Percentiles rank a stretch among this genome's conserved stretches.
phyloP scores from a whole-genome alignment of 2,888 invertebrate species.

The Cosmia pyralina region DNA sequence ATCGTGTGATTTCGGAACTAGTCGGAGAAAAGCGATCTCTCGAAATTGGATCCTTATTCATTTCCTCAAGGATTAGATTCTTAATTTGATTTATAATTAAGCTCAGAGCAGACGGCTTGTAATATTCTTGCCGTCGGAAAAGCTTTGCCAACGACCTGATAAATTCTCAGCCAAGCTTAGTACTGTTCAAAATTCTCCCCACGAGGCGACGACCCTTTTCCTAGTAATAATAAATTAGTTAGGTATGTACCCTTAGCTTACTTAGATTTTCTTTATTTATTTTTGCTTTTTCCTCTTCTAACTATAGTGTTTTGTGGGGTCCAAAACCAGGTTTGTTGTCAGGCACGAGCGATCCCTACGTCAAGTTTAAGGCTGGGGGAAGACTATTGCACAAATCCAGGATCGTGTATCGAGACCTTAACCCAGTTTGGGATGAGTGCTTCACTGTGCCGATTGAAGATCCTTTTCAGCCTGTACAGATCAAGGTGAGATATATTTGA shows the following conservation, averaged over 20 bases:
- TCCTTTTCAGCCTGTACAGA: slow-evolving; percentile 95
- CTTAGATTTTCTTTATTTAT: slow-evolving; percentile 70
- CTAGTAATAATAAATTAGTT: slow-evolving; percentile 6
- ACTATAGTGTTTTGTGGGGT: slow-evolving; percentile 81
- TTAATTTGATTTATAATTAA: slow-evolving; percentile 31
- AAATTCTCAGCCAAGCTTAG: slow-evolving; percentile 23
- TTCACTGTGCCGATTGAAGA: slow-evolving; percentile 98
- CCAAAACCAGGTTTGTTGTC: slow-evolving; percentile 89
- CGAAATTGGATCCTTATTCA: slow-evolving; percentile 3
- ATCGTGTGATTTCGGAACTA: not conserved
- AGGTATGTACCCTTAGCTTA: slow-evolving; percentile 63
- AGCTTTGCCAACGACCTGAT: slow-evolving; percentile 16
- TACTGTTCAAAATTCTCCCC: slow-evolving; percentile 12
- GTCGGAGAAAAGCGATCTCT: slow-evolving; percentile 21
- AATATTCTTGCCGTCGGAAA: slow-evolving; percentile 7
- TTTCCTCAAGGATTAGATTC: slow-evolving; percentile 28
- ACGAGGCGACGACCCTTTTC: slow-evolving; percentile 14
- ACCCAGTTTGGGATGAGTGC: slow-evolving; percentile 99
- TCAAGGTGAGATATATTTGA: slow-evolving; percentile 92
- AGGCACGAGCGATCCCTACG: slow-evolving; percentile 99
- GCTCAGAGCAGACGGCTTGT: slow-evolving; percentile 7
- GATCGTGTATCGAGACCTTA: slow-evolving; percentile 97
- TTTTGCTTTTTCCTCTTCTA: slow-evolving; percentile 84
- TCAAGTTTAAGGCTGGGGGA: slow-evolving; percentile 97
- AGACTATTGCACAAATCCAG: slow-evolving; percentile 97